Conservation (phyloP, 2,797 vertebrate genomes). For the Emys orbicularis region DNA sequence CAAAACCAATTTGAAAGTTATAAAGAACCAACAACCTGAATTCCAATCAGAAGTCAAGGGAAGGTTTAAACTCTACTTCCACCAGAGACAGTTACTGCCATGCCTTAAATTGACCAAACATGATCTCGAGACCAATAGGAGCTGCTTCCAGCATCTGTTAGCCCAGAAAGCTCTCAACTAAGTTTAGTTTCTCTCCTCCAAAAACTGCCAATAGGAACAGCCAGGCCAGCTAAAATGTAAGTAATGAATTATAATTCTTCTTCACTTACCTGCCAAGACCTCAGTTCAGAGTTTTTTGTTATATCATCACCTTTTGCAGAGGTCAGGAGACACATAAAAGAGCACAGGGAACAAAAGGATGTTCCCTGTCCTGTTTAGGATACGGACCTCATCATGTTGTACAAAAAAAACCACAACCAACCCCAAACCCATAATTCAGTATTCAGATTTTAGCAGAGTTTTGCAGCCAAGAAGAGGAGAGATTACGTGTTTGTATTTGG, state of each 20-base stretch:
- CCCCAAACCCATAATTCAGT: background rate
- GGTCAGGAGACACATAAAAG: background rate
- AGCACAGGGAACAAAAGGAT: background rate
- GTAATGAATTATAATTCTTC: background rate
- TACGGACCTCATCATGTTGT: background rate
- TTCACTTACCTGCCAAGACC: background rate
- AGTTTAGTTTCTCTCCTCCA: background rate
- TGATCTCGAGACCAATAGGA: background rate
- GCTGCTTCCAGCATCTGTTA: background rate
- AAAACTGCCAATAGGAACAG: background rate
- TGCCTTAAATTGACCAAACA: background rate
- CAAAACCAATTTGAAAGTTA: background rate
- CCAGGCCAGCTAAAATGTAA: background rate
- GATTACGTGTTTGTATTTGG: background rate
- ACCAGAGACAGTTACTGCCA: background rate
- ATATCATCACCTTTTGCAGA: background rate
- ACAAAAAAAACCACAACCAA: fast-evolving
- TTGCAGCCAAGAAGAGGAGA: background rate
- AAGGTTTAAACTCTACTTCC: background rate
- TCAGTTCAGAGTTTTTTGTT: background rate
- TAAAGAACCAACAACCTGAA: background rate
- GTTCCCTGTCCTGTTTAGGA: background rate
- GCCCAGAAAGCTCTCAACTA: background rate
- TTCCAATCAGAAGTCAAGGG: background rate
- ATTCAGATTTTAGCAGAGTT: background rate